phyloP scores from a whole-genome alignment of 2,113 vertebrate genomes.

The Malurus elegans region DNA sequence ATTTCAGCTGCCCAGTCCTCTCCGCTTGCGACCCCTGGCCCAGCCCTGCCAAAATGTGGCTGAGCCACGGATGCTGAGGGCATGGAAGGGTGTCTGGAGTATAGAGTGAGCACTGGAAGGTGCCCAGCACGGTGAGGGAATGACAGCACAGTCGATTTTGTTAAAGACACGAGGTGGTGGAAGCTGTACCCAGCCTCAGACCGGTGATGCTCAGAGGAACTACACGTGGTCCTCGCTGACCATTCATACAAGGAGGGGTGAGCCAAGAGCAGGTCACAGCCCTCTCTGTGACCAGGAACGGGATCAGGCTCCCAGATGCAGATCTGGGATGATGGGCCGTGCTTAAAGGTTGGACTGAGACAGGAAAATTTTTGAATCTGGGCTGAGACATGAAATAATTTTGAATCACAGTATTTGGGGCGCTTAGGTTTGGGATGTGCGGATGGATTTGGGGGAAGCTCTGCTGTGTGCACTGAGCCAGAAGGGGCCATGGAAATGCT shows the following conservation, averaged over 20 bases:
- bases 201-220: neutral
- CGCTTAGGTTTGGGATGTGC: neutral
- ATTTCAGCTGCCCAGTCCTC: neutral
- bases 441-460: rapidly evolving
- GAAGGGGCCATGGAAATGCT: rapidly evolving
- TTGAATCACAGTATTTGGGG: neutral
- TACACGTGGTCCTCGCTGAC: rapidly evolving
- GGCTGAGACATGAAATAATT: neutral
- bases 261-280: neutral
- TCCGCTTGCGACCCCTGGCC: neutral
- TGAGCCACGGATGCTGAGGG: rapidly evolving
- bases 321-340: rapidly evolving
- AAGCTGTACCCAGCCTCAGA: neutral
- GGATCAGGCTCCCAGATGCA: neutral
- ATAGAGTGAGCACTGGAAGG: neutral
- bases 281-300: neutral
- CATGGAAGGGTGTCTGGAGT: neutral
- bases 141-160: neutral
- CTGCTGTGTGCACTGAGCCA: rapidly evolving
- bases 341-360: neutral
- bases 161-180: neutral
- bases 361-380: neutral
- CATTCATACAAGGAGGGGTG: neutral
- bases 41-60: neutral
- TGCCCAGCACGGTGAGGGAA: neutral